Base-by-base conservation (phyloP, 1,140 invertebrate species). In the Gonioctena quinquepunctata region DNA sequence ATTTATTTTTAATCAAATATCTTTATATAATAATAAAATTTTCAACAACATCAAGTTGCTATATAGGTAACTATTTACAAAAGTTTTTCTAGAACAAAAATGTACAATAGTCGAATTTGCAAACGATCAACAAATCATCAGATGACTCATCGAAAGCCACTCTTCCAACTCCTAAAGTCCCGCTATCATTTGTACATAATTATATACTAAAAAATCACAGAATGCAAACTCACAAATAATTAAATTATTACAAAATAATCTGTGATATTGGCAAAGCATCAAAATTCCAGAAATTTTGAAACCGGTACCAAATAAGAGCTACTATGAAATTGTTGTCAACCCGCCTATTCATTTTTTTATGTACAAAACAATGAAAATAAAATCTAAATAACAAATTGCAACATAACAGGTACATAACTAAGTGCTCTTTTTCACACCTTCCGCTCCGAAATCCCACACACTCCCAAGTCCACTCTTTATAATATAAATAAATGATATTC, bases 341-440 rank as follows among this genome's bases (percentile, higher is more conserved):
- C 73, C 76, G 76, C 73, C 76, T 75, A 75, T 56, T 60, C n/a
- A n/a, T 18, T 25, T 50, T 59, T 65, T 66, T 73, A 72, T 73
- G 26, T 70, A 79, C 73, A 77, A 78, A 80, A 81, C 77, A 79
- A 77, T 77, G n/a, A 73, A 79, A 77, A 78, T 77, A 79, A 79
- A 78, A 76, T 79, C 78, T 79, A 78, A 67, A 77, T 68, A 80
- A 78, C 78, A 77, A 70, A 80, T 80, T 80, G 79, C 79, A 80
- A 80, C 79, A 76, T 79, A 80, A 80, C 79, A 80, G 79, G 79
- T 80, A 80, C 77, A 65, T 66, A 22, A 64, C 50, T 59, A 59
- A 27, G 56, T 54, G 26, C 28, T 62, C 60, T 27, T 62, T 21
- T n/a, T 13, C 33, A 4, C 60, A n/a, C 8, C 60, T 42, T 62